These are phyloP conservation scores for Sphaerophoria rueppellii DNA, from an alignment of 2,888 invertebrate species.

Conservation along the genomic window DNA sequence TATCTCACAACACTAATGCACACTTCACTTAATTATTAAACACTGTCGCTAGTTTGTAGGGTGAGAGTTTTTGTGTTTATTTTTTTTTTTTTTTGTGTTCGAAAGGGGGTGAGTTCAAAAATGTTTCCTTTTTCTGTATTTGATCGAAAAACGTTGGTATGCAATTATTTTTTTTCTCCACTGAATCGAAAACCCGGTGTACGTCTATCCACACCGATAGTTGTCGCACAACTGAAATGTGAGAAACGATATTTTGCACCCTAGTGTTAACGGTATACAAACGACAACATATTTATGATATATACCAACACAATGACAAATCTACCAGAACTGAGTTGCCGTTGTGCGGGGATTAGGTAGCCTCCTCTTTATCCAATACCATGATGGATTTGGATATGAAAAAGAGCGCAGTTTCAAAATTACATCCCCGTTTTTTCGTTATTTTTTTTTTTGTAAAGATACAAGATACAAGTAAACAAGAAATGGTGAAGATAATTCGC, in stretches of 20 bases:
- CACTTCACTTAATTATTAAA: slow-evolving; percentile 57
- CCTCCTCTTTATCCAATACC: slow-evolving; percentile 70
- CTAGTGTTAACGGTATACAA: slow-evolving; percentile 62
- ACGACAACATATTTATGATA: slow-evolving; percentile 25
- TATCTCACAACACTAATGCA: slow-evolving; percentile 41
- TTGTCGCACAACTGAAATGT: slow-evolving; percentile 85
- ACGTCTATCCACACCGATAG: slow-evolving; percentile 84
- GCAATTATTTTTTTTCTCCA: slow-evolving; percentile 20
- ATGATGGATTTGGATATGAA: slow-evolving; percentile 30
- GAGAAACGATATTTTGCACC: slow-evolving; percentile 76
- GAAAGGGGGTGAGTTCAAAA: background rate
- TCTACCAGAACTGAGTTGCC: slow-evolving; percentile 48
- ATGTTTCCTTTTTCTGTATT: background rate
- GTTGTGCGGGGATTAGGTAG: slow-evolving; percentile 50
- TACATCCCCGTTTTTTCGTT: slow-evolving; percentile 47
- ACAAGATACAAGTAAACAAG: slow-evolving; percentile 49
- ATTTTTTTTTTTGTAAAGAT: slow-evolving; percentile 9
- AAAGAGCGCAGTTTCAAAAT: slow-evolving; percentile 65
- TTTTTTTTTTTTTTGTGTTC: background rate
- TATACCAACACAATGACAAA: slow-evolving; percentile 32
- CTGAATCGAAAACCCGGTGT: slow-evolving; percentile 76
- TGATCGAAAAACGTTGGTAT: slow-evolving; percentile 7
- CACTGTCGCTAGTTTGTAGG: background rate
- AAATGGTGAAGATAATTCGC: slow-evolving; percentile 72
- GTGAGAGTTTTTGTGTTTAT: slow-evolving; percentile 37